Conservation (phyloP, 2,888 invertebrate species). For the Lottia gigantea region DNA sequence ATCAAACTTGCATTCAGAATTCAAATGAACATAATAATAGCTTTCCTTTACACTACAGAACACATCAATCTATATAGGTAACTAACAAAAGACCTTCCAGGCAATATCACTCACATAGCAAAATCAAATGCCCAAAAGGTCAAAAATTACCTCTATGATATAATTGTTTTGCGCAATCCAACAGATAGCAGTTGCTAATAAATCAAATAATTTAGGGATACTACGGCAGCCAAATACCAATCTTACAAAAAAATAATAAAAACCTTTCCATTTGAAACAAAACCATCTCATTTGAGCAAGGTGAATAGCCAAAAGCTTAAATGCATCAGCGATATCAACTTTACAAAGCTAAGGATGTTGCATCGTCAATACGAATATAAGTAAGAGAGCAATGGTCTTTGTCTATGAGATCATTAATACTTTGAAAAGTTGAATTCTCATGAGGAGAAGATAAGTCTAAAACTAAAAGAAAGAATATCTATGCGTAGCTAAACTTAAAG, state of each 20-base stretch:
- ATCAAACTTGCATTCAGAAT: constrained; percentile 23
- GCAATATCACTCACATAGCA: constrained; percentile 28
- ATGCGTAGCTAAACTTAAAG: too few species aligned
- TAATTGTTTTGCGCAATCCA: constrained; percentile 22
- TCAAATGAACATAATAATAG: constrained; percentile 23
- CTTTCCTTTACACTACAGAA: constrained; percentile 17
- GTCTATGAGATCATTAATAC: too few species aligned
- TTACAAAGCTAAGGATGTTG: too few species aligned
- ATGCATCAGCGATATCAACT: too few species aligned
- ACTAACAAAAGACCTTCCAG: constrained; percentile 30
- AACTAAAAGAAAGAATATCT: too few species aligned
- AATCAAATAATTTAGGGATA: constrained; percentile 21
- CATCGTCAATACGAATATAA: too few species aligned
- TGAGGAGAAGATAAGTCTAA: too few species aligned
- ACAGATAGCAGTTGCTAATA: constrained; percentile 16
- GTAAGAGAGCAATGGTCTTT: too few species aligned
- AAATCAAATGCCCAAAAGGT: constrained; percentile 26
- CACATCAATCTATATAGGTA: constrained; percentile 24
- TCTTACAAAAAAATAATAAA: constrained; percentile 18
- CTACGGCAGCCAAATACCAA: constrained; percentile 22
- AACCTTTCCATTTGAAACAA: constrained; percentile 21
- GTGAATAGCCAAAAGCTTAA: neutral
- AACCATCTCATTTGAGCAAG: neutral
- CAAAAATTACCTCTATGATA: constrained; percentile 15
- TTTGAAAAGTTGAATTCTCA: too few species aligned